These are phyloP conservation scores for Ornithoptera priamus DNA, from an alignment of 2,888 invertebrate genomes.

Conservation along the genomic window DNA sequence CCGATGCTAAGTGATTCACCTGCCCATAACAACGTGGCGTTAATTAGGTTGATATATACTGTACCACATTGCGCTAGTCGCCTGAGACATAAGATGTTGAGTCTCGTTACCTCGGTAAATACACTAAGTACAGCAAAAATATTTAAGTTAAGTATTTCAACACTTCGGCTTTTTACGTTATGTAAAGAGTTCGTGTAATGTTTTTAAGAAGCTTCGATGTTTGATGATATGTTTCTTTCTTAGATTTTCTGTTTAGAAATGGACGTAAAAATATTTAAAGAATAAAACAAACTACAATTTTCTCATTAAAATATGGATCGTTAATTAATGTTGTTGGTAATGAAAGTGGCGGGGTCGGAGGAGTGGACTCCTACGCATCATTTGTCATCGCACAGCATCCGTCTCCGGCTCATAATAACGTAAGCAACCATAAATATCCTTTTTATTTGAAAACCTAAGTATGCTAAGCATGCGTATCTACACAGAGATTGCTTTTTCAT, in stretches of 20 bases:
- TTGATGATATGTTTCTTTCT: background rate
- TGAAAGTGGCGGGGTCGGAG: constrained; percentile 63
- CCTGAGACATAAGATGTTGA: too few species aligned
- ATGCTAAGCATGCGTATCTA: background rate
- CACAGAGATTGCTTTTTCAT: constrained; percentile 19
- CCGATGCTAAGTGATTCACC: too few species aligned
- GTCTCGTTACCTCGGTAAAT: too few species aligned
- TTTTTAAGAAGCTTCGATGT: too few species aligned
- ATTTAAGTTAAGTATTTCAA: too few species aligned
- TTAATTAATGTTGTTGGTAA: constrained; percentile 72
- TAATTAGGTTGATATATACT: too few species aligned
- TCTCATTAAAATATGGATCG: constrained; percentile 67
- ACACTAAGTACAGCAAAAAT: too few species aligned
- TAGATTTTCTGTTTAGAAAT: background rate
- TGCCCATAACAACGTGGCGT: too few species aligned
- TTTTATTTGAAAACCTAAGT: constrained; percentile 27
- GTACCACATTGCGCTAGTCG: too few species aligned
- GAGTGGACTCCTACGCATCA: constrained; percentile 72
- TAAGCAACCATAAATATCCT: constrained; percentile 35
- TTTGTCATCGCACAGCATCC: constrained; percentile 70
- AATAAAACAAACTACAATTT: constrained; percentile 49
- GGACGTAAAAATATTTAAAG: constrained; percentile 36
- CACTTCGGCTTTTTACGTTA: too few species aligned
- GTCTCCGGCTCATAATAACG: constrained; percentile 62
- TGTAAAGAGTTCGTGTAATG: too few species aligned